Conservation (phyloP, 2,113 vertebrate species). For the Lagopus leucura region DNA sequence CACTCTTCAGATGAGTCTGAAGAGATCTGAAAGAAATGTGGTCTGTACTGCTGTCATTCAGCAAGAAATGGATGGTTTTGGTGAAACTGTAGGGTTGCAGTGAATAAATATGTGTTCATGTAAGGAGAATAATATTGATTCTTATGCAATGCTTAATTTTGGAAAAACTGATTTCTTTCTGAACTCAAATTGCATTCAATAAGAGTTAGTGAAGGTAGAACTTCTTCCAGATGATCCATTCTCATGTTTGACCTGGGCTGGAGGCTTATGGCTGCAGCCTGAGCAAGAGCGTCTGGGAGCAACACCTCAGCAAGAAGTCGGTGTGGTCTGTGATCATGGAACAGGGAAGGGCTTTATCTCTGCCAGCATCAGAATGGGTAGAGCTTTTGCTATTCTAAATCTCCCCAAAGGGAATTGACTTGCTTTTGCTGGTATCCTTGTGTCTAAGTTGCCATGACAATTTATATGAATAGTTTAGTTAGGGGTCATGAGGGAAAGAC, state of each 20-base stretch:
- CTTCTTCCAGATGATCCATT: fast-evolving
- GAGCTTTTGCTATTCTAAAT: neutral
- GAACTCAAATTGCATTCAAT: neutral
- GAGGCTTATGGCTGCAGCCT: neutral
- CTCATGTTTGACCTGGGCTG: neutral
- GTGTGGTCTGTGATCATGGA: neutral
- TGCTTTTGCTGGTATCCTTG: neutral
- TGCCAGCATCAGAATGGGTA: neutral
- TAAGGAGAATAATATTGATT: neutral
- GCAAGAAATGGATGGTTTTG: neutral
- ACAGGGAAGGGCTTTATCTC: neutral
- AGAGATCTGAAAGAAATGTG: neutral
- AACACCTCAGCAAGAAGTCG: fast-evolving
- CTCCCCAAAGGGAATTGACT: neutral
- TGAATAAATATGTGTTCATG: neutral
- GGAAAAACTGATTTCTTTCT: neutral
- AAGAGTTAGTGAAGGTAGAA: neutral
- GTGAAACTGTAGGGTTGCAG: neutral
- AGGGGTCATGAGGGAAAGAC: neutral
- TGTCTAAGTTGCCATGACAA: conserved; percentile 36
- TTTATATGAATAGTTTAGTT: conserved; percentile 20
- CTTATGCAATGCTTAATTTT: neutral
- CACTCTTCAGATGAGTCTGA: neutral
- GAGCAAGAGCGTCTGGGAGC: neutral
- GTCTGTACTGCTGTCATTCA: neutral